phyloP scores from a whole-genome alignment of 2,113 vertebrate genomes.

The Phyllopteryx taeniolatus region DNA sequence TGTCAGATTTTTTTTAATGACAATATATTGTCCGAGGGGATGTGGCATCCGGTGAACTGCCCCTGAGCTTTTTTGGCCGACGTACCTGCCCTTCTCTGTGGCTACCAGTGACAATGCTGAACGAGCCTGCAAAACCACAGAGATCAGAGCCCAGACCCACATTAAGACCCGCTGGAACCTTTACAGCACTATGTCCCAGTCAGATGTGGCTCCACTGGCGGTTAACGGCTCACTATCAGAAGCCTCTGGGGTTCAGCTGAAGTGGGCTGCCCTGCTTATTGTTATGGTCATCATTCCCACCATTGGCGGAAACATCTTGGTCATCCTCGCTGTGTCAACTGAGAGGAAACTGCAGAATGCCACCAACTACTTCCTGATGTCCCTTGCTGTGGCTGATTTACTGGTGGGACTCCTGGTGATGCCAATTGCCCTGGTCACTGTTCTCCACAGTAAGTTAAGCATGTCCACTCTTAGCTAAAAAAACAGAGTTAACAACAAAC shows the following conservation, averaged over 20 bases:
- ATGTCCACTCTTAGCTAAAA: not conserved
- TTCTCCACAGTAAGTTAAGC: conserved; percentile 76
- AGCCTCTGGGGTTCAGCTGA: conserved; percentile 52
- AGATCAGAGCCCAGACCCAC: conserved; percentile 64
- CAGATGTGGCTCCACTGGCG: conserved; percentile 42
- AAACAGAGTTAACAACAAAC: not conserved
- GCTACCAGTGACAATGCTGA: conserved; percentile 85
- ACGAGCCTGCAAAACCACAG: conserved; percentile 68
- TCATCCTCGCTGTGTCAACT: conserved; percentile 91
- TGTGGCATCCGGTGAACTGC: conserved; percentile 32
- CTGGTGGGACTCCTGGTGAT: conserved; percentile 96
- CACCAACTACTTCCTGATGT: conserved; percentile 97
- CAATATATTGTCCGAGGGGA: conserved; percentile 10
- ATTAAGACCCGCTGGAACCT: conserved; percentile 39
- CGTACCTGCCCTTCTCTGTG: conserved; percentile 33
- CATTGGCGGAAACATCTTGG: conserved; percentile 93
- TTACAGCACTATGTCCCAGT: conserved; percentile 63
- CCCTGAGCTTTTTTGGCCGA: conserved; percentile 30
- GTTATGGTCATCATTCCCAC: conserved; percentile 91
- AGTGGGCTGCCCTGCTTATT: conserved; percentile 87
- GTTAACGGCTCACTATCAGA: conserved; percentile 47
- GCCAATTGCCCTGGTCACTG: conserved; percentile 89
- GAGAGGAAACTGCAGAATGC: conserved; percentile 96
- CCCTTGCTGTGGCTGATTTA: conserved; percentile 91
- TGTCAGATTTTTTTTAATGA: not conserved